Evolutionary conservation across 23 tunicate genomes (phyloP).

Genomic region (Styela clava): DNA sequence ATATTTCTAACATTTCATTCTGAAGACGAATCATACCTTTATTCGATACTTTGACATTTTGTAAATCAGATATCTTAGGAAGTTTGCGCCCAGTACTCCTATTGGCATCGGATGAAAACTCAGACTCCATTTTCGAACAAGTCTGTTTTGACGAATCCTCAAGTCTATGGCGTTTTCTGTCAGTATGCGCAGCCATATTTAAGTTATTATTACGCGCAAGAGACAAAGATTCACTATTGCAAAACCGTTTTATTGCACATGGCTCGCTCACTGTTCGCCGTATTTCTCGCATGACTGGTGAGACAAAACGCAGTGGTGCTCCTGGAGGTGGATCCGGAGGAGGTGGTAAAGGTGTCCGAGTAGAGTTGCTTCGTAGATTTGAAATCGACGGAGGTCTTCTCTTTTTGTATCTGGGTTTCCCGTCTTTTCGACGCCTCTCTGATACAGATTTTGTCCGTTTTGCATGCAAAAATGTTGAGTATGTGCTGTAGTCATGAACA

Average conservation of each 20-base stretch:
- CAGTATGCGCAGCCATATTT: no score
- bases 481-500: neutral
- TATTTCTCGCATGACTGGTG: neutral
- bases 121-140: no score
- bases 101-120: no score
- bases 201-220: no score
- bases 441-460: neutral
- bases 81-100: no score
- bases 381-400: neutral
- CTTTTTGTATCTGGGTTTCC: neutral
- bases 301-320: neutral
- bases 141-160: no score
- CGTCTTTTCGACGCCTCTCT: neutral
- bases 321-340: slow-evolving; percentile 5
- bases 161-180: no score
- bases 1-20: no score
- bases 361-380: neutral
- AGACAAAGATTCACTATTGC: neutral
- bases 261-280: slow-evolving; percentile 6
- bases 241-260: neutral
- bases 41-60: no score
- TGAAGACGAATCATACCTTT: no score
- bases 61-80: no score
- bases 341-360: neutral
- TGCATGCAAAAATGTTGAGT: neutral